Evolutionary conservation across 2,797 vertebrate genomes (phyloP).

Genomic region (Muscicapa striata): DNA sequence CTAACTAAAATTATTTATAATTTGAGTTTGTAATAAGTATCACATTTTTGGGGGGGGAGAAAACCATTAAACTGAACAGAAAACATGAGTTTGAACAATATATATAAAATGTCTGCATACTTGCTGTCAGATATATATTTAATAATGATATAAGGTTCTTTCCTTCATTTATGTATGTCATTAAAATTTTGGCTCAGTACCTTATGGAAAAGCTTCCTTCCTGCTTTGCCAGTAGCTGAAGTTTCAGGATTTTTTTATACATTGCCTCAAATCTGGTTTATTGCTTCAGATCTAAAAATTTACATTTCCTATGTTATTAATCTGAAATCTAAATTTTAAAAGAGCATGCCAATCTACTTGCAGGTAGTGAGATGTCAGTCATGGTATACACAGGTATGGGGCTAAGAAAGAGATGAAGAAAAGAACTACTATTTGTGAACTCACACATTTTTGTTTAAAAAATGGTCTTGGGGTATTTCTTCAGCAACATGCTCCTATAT

Average conservation of each 20-base stretch:
- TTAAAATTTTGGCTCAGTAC: neutral
- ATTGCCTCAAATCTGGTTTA: neutral
- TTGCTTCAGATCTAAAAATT: neutral
- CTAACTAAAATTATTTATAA: neutral
- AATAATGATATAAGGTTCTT: neutral
- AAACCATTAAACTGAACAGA: neutral
- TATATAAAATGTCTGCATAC: neutral
- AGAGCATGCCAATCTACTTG: neutral
- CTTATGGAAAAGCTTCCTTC: neutral
- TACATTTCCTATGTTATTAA: neutral
- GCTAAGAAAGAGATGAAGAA: neutral
- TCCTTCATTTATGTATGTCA: neutral
- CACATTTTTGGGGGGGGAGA: too few species aligned
- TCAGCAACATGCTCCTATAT: neutral
- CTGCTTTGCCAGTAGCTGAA: neutral
- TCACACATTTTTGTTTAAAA: neutral
- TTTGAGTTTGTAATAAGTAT: neutral
- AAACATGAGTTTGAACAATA: neutral
- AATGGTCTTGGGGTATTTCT: neutral
- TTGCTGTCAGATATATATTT: neutral
- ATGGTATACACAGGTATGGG: neutral
- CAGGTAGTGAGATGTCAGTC: neutral
- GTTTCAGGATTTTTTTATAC: neutral
- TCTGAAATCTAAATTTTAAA: neutral
- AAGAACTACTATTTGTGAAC: neutral